These are phyloP conservation scores for Eulithis testata DNA, from an alignment of 2,888 invertebrate genomes.

Conservation along the genomic window DNA sequence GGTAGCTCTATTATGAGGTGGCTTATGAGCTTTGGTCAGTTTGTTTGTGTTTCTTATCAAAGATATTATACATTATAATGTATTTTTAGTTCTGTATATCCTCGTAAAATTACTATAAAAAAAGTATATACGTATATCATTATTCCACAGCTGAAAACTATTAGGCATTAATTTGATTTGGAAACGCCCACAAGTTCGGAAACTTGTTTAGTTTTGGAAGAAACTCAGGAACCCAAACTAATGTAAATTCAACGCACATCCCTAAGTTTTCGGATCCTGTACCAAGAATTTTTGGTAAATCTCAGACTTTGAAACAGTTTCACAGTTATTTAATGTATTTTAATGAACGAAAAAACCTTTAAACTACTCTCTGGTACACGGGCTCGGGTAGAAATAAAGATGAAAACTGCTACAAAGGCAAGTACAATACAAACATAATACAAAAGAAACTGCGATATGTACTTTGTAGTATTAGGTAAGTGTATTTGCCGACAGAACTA, in stretches of 20 bases:
- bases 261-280: slow-evolving; percentile 33
- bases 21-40: slow-evolving; percentile 13
- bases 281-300: slow-evolving; percentile 27
- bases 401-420: too few species aligned
- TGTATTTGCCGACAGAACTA: neutral
- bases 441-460: too few species aligned
- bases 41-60: too few species aligned
- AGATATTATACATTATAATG: too few species aligned
- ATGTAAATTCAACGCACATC: slow-evolving; percentile 41
- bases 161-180: slow-evolving; percentile 37
- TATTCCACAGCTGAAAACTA: slow-evolving; percentile 35
- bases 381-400: too few species aligned
- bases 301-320: slow-evolving; percentile 15
- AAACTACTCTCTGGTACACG: too few species aligned
- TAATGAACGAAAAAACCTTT: too few species aligned
- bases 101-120: too few species aligned
- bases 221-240: slow-evolving; percentile 32
- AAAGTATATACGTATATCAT: neutral
- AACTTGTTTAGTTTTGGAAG: slow-evolving; percentile 37
- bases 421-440: too few species aligned
- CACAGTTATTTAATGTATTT: slow-evolving; percentile 4
- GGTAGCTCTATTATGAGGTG: slow-evolving; percentile 18
- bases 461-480: too few species aligned
- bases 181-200: slow-evolving; percentile 33
- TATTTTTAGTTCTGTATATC: too few species aligned